Percentiles rank a stretch among this genome's conserved stretches.
These are phyloP conservation scores for Leptinotarsa peninsularis DNA, from an alignment of 2,888 invertebrate species.

Conservation along the genomic window DNA sequence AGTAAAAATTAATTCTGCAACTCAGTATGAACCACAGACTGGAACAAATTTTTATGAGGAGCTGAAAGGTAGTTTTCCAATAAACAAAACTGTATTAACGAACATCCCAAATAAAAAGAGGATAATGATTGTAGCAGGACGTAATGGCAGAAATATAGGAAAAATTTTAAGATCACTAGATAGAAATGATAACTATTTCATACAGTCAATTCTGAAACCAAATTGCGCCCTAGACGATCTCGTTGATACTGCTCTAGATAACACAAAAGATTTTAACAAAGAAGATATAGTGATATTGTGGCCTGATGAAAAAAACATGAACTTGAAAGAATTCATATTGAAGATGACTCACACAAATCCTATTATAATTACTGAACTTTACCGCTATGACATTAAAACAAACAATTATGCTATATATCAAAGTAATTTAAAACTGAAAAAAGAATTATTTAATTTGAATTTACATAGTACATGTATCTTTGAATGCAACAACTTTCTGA, in stretches of 20 bases:
- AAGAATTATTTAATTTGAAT: not conserved
- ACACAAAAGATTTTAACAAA: constrained; percentile 6
- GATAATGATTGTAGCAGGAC: too few species aligned
- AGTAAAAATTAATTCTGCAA: too few species aligned
- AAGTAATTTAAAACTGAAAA: constrained; percentile 16
- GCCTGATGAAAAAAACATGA: constrained; percentile 20
- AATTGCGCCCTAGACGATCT: not conserved
- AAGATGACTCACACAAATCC: constrained; percentile 13
- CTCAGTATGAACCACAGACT: too few species aligned
- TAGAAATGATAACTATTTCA: not conserved
- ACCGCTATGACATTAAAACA: constrained; percentile 7
- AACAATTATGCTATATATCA: constrained; percentile 7
- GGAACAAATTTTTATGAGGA: too few species aligned
- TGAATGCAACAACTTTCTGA: constrained; percentile 6
- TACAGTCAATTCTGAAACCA: constrained; percentile 14
- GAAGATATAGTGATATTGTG: constrained; percentile 22
- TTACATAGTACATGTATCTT: constrained; percentile 2
- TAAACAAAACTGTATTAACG: too few species aligned
- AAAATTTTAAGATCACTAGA: not conserved
- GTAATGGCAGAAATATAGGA: not conserved
- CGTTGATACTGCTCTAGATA: constrained; percentile 1
- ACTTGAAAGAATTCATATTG: constrained; percentile 26
- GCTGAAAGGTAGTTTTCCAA: too few species aligned
- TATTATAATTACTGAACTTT: constrained; percentile 18
- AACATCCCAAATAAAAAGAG: too few species aligned